Base-by-base conservation (phyloP, 2,888 invertebrate species). In the Geotrupes spiniger region DNA sequence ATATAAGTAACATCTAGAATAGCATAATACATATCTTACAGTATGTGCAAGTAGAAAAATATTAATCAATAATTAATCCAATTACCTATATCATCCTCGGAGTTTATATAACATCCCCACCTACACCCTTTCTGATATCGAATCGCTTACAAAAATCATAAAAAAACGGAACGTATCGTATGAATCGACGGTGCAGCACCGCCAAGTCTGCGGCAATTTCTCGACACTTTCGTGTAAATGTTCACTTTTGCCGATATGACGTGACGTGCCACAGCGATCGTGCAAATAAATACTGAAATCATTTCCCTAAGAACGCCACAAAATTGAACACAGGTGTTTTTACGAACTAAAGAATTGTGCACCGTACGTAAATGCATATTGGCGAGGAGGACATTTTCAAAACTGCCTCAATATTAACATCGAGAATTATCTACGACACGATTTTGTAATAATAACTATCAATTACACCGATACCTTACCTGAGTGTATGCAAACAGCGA, bases 1-100 rank as follows among this genome's bases (percentile, higher is more conserved):
- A 45, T 29, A 49, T 46, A 46, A 46, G 46, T 54, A 59, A 64
- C 63, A 65, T 60, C 58, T 65, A 64, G 54, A 63, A 49, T 61
- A 61, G 59, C 58, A 63, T 60, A 54, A 56, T 57, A 53, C 44
- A 46, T 60, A 68, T 69, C 57, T 66, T 70, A 71, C 69, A 72
- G 60, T 70, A 68, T 70, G 72, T 72, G 72, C 71, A 70, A 70
- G 71, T 73, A 72, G 71, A 72, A 72, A 73, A 73, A 72, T 73
- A 73, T 69, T 62, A 66, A 66, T 66, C 53, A 65, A 64, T 66
- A 65, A 65, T 64, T 40, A 50, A 56, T 56, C 49, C 53, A 50
- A 14, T 25, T 49, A 49, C 49, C 49, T 49, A 42, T 49, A 29
- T 36, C 49, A 45, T 43, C 27, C 49, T 40, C 41, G 49, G 49